phyloP scores from a whole-genome alignment of 2,888 invertebrate species.

The Punctoribates punctum region DNA sequence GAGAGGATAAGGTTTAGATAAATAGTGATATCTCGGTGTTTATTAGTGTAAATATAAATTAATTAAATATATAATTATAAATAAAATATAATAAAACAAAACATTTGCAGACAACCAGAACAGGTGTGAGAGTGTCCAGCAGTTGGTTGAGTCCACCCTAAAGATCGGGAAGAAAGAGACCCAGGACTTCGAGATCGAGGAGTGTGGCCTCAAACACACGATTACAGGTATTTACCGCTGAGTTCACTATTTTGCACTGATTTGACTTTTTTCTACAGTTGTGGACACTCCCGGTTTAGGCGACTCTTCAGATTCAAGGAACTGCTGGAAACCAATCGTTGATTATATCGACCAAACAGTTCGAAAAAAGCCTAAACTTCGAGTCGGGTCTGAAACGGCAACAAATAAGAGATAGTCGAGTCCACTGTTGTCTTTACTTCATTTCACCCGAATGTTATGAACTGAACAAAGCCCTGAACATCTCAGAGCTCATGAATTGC shows the following conservation, averaged over 20 bases:
- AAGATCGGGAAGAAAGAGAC: constrained; percentile 91
- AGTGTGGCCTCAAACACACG: constrained; percentile 85
- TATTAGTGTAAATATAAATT: too few relatives aligned
- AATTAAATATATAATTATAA: too few relatives aligned
- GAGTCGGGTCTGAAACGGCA: constrained; percentile 76
- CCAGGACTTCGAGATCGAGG: constrained; percentile 93
- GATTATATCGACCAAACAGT: constrained; percentile 97
- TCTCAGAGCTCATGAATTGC: too few relatives aligned
- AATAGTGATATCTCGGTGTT: too few relatives aligned
- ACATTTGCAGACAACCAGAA: constrained; percentile 60
- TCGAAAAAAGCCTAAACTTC: constrained; percentile 63
- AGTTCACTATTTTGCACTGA: background rate
- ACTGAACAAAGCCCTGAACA: constrained; percentile 84
- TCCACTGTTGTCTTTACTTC: constrained; percentile 97
- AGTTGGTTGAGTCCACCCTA: constrained; percentile 62
- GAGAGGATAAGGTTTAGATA: too few relatives aligned
- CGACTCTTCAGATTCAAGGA: constrained; percentile 88
- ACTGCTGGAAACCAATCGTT: constrained; percentile 69
- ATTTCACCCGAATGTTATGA: constrained; percentile 96
- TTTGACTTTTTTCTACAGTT: constrained; percentile 44
- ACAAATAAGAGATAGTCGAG: constrained; percentile 93
- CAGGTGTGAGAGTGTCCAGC: constrained; percentile 38
- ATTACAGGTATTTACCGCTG: constrained; percentile 62
- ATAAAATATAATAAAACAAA: too few relatives aligned
- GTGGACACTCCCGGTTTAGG: constrained; percentile 96